Percentiles rank a stretch among this genome's conserved stretches.
Evolutionary conservation across 2,888 invertebrate species (phyloP).

Genomic region (Pristionchus exspectatus): DNA sequence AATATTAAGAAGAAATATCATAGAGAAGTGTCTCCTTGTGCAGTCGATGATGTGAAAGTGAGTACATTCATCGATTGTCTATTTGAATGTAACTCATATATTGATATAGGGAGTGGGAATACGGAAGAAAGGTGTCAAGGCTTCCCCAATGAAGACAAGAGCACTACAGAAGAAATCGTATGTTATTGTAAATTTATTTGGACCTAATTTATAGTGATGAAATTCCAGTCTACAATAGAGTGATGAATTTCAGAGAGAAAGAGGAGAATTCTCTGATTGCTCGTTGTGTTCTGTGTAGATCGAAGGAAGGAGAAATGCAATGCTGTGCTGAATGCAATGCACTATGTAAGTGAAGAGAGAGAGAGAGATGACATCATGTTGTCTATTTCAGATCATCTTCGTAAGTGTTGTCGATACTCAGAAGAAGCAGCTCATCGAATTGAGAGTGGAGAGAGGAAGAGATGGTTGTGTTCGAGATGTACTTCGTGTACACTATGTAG

Average conservation of each 20-base stretch:
- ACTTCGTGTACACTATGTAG: conserved; percentile 33
- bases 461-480: conserved; percentile 55
- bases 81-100: neutral
- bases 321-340: conserved; percentile 45
- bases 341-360: conserved; percentile 21
- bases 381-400: conserved; percentile 57
- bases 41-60: neutral
- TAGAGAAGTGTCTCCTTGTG: neutral
- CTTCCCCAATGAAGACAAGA: conserved; percentile 49
- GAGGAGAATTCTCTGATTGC: conserved; percentile 1
- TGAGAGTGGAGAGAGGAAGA: conserved; percentile 47
- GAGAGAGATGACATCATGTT: neutral
- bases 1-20: conserved; percentile 31
- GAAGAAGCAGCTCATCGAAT: conserved; percentile 39
- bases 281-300: conserved; percentile 38
- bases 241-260: conserved; percentile 38
- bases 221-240: neutral
- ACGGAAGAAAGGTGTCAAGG: neutral
- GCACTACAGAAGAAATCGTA: conserved; percentile 42
- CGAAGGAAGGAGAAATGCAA: conserved; percentile 25
- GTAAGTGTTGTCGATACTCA: conserved; percentile 58
- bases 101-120: neutral
- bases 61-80: neutral
- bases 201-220: neutral
- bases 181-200: neutral